Conservation (phyloP, 92 coral and sea anemone species). For the Paragorgia papillata region DNA sequence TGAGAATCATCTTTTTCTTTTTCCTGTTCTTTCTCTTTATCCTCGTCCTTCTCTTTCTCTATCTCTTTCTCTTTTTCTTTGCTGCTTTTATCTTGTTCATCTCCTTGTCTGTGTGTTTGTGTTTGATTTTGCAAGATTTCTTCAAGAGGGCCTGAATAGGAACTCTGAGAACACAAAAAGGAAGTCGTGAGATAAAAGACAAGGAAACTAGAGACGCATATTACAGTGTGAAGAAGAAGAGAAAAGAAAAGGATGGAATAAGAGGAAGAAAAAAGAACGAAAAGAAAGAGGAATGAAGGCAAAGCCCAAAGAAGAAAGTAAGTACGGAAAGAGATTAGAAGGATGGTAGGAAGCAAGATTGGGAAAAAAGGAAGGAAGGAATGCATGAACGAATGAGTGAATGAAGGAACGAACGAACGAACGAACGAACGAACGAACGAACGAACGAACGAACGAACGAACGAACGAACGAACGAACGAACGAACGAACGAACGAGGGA, state of each 20-base stretch:
- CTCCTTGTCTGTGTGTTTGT: conserved; percentile 93
- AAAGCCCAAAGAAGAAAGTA: conserved; percentile 12
- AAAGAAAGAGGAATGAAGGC: background rate
- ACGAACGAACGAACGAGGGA: background rate
- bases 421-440: background rate
- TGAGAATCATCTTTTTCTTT: background rate
- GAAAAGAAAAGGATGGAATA: conserved; percentile 1
- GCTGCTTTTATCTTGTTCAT: conserved; percentile 58
- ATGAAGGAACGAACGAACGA: background rate
- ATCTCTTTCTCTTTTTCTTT: conserved; percentile 58
- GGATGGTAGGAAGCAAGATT: background rate
- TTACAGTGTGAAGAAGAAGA: background rate
- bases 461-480: background rate
- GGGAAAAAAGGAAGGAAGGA: background rate
- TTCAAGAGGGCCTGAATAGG: conserved; percentile 85
- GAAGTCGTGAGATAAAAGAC: no score
- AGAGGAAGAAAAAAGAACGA: background rate
- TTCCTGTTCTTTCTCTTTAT: background rate
- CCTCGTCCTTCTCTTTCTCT: background rate
- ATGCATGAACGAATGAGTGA: background rate
- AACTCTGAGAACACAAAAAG: conserved; percentile 47
- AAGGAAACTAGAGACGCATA: no score
- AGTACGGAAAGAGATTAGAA: background rate
- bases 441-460: no score
- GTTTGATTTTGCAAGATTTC: conserved; percentile 89